Conservation (phyloP, 1,140 invertebrate species). For the Ceratitis capitata region DNA sequence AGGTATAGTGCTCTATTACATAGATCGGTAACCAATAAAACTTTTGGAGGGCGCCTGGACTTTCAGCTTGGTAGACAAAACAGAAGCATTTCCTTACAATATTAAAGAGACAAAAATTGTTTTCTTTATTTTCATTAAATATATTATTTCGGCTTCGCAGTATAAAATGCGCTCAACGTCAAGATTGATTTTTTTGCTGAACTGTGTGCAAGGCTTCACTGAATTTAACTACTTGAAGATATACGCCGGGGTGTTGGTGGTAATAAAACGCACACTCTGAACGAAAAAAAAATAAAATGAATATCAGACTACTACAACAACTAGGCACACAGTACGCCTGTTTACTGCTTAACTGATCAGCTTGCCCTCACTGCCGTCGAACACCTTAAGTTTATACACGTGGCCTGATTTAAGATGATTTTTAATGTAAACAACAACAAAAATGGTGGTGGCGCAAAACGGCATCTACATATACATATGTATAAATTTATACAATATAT, state of each 20-base stretch:
- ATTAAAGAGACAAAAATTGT: too few relatives aligned
- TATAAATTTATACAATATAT: too few relatives aligned
- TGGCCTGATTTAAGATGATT: neutral
- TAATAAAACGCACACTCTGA: neutral
- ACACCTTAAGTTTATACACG: neutral
- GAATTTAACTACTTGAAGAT: neutral
- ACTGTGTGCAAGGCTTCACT: neutral
- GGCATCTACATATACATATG: too few relatives aligned
- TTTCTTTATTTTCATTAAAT: neutral
- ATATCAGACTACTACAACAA: neutral
- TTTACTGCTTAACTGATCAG: neutral
- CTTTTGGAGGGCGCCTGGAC: too few relatives aligned
- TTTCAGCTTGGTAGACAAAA: too few relatives aligned
- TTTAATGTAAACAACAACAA: neutral
- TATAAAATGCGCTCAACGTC: neutral
- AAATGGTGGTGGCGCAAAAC: too few relatives aligned
- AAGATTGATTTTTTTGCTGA: neutral
- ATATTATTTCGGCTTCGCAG: neutral
- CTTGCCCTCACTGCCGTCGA: neutral
- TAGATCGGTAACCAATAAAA: too few relatives aligned
- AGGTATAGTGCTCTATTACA: too few relatives aligned
- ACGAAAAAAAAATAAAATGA: neutral
- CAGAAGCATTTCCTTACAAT: too few relatives aligned
- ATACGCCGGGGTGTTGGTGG: neutral
- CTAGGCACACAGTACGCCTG: neutral